Percentiles rank a stretch among this genome's conserved stretches.
Conservation (phyloP, 2,888 invertebrate genomes). For the Limnephilus rhombicus region DNA sequence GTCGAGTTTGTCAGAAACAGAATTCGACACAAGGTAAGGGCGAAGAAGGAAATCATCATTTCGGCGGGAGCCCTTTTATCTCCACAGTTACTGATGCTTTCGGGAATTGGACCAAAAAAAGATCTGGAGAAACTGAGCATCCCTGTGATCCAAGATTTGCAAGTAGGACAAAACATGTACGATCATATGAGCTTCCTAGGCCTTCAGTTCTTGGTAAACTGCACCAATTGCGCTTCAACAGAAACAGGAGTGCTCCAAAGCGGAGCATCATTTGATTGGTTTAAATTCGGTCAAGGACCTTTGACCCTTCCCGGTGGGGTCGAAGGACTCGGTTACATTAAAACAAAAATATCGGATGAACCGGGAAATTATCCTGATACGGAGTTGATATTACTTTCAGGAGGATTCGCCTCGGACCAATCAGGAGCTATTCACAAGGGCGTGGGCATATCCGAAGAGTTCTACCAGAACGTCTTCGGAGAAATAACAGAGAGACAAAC, state of each 20-base stretch:
- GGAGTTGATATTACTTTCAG: constrained; percentile 81
- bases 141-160: constrained; percentile 80
- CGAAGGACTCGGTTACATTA: constrained; percentile 82
- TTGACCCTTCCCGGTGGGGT: constrained; percentile 81
- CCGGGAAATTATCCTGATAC: constrained; percentile 82
- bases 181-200: constrained; percentile 80
- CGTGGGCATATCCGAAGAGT: constrained; percentile 77
- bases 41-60: constrained; percentile 89
- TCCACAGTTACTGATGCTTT: constrained; percentile 93
- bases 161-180: constrained; percentile 82
- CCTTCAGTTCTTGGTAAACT: constrained; percentile 73
- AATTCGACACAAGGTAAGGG: constrained; percentile 75
- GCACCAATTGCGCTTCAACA: constrained; percentile 71
- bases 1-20: constrained; percentile 81
- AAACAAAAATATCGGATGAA: constrained; percentile 78
- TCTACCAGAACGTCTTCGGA: constrained; percentile 78
- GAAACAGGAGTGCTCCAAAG: constrained; percentile 70
- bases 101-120: constrained; percentile 81
- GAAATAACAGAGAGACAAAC: constrained; percentile 78
- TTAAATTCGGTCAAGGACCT: constrained; percentile 73
- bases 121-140: constrained; percentile 78
- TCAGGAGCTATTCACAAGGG: constrained; percentile 76
- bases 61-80: constrained; percentile 93
- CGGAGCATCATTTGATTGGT: constrained; percentile 69
- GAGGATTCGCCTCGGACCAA: constrained; percentile 80